phyloP scores from a whole-genome alignment of 2,797 vertebrate species.

The Amphiprion clarkii region DNA sequence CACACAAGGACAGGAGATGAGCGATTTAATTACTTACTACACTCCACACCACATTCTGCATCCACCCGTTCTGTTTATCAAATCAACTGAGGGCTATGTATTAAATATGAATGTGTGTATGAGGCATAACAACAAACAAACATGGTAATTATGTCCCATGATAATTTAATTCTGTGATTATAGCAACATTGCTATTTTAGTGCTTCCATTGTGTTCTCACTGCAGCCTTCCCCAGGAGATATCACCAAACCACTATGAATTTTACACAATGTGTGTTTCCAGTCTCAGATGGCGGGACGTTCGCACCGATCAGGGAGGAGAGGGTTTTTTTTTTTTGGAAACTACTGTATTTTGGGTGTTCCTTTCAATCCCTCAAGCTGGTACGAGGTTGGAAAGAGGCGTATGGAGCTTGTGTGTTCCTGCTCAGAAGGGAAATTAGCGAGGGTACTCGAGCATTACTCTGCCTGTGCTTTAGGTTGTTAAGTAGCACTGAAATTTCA shows the following conservation, averaged over 20 bases:
- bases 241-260: constrained; percentile 67
- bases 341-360: constrained; percentile 51
- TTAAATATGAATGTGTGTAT: constrained; percentile 85
- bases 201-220: constrained; percentile 71
- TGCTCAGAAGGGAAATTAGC: constrained; percentile 68
- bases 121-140: constrained; percentile 85
- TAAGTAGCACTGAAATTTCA: constrained; percentile 19
- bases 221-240: constrained; percentile 67
- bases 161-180: constrained; percentile 87
- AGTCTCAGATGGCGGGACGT: constrained; percentile 68
- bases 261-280: constrained; percentile 66
- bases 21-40: constrained; percentile 83
- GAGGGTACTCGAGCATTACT: constrained; percentile 32
- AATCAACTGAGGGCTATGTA: constrained; percentile 81
- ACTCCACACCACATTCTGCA: constrained; percentile 72
- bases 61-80: constrained; percentile 80
- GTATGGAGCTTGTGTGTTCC: constrained; percentile 28
- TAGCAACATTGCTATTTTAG: constrained; percentile 80
- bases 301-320: constrained; percentile 44
- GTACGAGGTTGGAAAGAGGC: constrained; percentile 41
- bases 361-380: constrained; percentile 65
- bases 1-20: constrained; percentile 79
- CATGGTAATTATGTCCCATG: constrained; percentile 88
- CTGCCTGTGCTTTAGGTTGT: constrained; percentile 31
- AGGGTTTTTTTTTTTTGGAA: constrained; percentile 43